Conservation (phyloP, 1,140 invertebrate species). For the Bombus difficillimus region DNA sequence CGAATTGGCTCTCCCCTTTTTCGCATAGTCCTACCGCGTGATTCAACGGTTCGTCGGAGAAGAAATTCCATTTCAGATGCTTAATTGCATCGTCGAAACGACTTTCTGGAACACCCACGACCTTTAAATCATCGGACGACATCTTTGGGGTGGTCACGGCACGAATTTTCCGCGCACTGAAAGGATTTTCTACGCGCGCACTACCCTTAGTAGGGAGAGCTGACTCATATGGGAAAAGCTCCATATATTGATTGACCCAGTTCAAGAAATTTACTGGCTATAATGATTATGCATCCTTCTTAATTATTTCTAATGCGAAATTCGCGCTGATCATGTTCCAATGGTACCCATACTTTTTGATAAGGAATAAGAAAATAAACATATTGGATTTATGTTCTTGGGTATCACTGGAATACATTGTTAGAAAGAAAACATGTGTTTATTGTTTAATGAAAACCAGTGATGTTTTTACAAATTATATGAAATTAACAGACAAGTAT, state of each 20-base stretch:
- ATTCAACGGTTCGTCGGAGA: conserved; percentile 91
- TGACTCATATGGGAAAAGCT: conserved; percentile 68
- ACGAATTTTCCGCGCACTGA: conserved; percentile 69
- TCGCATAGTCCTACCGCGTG: conserved; percentile 87
- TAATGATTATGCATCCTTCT: conserved; percentile 35
- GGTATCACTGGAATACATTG: background rate
- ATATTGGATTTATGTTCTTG: background rate
- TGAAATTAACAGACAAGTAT: background rate
- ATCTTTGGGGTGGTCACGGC: conserved; percentile 66
- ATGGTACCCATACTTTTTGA: no score
- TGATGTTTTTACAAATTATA: background rate
- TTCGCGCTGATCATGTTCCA: background rate
- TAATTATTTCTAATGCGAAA: conserved; percentile 10
- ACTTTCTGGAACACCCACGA: conserved; percentile 80
- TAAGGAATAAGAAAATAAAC: background rate
- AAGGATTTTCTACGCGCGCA: conserved; percentile 68
- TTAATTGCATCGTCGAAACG: conserved; percentile 85
- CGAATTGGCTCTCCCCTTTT: conserved; percentile 86
- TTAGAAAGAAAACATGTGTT: background rate
- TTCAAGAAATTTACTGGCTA: conserved; percentile 68
- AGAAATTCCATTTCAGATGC: conserved; percentile 88
- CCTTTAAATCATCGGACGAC: conserved; percentile 71
- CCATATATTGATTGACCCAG: conserved; percentile 82
- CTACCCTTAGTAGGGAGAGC: conserved; percentile 67
- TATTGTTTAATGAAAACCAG: background rate